Evolutionary conservation across 2,113 vertebrate species (phyloP).

Genomic region (Cyanocitta stelleri): DNA sequence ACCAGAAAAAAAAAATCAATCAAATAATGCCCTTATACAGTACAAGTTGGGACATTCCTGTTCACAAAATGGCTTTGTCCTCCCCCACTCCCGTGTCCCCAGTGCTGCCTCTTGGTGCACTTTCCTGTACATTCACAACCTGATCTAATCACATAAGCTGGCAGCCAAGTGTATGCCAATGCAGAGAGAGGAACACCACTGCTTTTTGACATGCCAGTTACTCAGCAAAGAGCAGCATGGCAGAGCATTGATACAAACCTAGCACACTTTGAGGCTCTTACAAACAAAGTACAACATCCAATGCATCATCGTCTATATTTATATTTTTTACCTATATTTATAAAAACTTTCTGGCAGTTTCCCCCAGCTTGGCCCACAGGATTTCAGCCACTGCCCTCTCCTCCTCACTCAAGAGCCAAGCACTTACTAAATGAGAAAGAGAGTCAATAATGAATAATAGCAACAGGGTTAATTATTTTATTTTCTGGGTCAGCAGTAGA

Average conservation of each 20-base stretch:
- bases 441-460: neutral
- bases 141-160: neutral
- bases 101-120: neutral
- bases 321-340: neutral
- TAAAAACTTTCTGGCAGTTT: neutral
- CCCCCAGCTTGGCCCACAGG: neutral
- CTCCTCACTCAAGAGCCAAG: neutral
- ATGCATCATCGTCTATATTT: neutral
- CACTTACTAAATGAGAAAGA: neutral
- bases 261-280: neutral
- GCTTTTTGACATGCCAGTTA: neutral
- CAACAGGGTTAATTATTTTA: neutral
- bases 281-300: neutral
- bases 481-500: neutral
- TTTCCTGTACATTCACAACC: neutral
- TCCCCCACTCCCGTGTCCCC: neutral
- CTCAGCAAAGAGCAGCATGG: neutral
- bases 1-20: neutral
- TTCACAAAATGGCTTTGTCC: neutral
- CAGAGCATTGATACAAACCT: neutral
- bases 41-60: neutral
- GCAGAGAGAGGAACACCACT: neutral
- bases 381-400: neutral
- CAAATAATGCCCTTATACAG: neutral
- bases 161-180: neutral